Evolutionary conservation across 1,140 invertebrate genomes (phyloP), one percentile per base, ranked within the genome.

Genomic region (Metaphire vulgaris): DNA sequence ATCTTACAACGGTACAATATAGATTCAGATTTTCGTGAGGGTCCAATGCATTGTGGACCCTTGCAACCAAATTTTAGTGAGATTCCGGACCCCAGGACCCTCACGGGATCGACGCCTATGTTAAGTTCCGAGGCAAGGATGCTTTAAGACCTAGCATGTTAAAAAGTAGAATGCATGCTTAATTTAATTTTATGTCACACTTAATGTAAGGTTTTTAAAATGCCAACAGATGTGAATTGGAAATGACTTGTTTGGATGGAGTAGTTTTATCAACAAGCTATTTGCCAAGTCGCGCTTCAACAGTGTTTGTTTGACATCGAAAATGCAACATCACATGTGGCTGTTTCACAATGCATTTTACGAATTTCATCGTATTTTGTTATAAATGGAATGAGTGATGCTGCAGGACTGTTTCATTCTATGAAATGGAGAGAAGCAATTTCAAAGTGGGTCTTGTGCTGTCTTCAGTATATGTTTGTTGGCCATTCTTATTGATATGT

Each of bases 261-360:
- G 68, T 76, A 16, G 76, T 85, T 16, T 71, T 85, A 28, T 68
- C 78, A 41, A 76, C 76, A 30, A 80, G 80, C 30, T 79, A 82
- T 69, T 33, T 84, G 28, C 74, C 76, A 16, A 79, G 80, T 76
- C n/a, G 79, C 80, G 0, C 71, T 85, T 30, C 80, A 81, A 71
- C 70, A 81, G 14, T 79, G 76, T 0, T 69, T 85, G 0, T 80
- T 80, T 74, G 72, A 77, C 30, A 81, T 85, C 29, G 72, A 76
- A 33, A 84, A 84, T 70, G 84, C 84, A 16, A 82, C 82, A 1
- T 82, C 82, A 0, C 85, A 86, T 76, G 76, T 32, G 2, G 77
- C 76, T 1, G 85, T 86, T 14, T 79, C 75, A 26, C 29, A 78
- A n/a, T 80, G 81, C 29, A 66, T 85, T 2, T 72, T 76, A 16